phyloP scores from a whole-genome alignment of 2,888 invertebrate species.

The Pyrgus malvae region DNA sequence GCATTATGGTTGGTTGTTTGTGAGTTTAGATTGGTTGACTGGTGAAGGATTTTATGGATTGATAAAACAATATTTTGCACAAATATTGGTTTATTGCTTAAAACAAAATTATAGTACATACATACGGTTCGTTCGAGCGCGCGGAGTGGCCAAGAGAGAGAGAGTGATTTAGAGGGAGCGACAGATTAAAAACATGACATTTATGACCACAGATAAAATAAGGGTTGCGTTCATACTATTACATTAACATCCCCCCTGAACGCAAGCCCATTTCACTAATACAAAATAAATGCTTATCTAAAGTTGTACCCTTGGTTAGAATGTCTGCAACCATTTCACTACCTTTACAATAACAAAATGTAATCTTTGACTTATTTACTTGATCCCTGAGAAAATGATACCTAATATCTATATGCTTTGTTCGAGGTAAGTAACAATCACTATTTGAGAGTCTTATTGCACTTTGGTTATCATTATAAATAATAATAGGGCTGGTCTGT shows the following conservation, averaged over 20 bases:
- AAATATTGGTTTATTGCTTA: too few relatives aligned
- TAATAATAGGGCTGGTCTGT: background rate
- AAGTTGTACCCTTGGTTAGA: slow-evolving; percentile 29
- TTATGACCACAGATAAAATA: too few relatives aligned
- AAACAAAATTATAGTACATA: too few relatives aligned
- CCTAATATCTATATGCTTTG: slow-evolving; percentile 32
- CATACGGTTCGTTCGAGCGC: too few relatives aligned
- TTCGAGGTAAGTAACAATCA: slow-evolving; percentile 36
- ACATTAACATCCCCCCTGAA: slow-evolving; percentile 8
- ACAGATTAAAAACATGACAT: too few relatives aligned
- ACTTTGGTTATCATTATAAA: slow-evolving; percentile 20
- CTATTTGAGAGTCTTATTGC: slow-evolving; percentile 34
- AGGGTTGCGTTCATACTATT: too few relatives aligned
- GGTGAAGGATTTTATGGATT: too few relatives aligned
- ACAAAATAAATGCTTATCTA: slow-evolving; percentile 28
- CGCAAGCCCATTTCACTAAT: slow-evolving; percentile 25
- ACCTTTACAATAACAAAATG: background rate
- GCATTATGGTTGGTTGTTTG: too few relatives aligned
- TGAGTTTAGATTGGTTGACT: too few relatives aligned
- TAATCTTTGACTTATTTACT: background rate
- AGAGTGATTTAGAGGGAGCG: too few relatives aligned
- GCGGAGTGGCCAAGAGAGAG: too few relatives aligned
- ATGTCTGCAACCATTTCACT: slow-evolving; percentile 26
- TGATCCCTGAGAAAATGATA: background rate
- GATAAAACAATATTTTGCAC: too few relatives aligned